A percentile compares a stretch with the other conserved stretches of the same genome.
phyloP scores from a whole-genome alignment of 2,797 vertebrate species.

The Centropyge bicolor region DNA sequence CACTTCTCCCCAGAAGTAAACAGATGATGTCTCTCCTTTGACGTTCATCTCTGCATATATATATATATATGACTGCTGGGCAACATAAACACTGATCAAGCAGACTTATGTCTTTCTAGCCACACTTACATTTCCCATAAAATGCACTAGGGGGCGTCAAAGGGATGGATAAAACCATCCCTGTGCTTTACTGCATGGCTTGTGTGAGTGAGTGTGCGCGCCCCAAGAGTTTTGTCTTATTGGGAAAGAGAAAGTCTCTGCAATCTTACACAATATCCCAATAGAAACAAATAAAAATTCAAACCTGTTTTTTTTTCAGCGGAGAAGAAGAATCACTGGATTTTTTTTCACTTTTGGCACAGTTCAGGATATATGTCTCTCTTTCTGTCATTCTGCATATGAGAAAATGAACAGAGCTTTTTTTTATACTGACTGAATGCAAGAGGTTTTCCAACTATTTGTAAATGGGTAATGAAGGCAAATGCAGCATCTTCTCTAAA shows the following conservation, averaged over 20 bases:
- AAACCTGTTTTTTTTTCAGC: too few species aligned
- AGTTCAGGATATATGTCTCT: neutral
- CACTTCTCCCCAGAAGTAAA: neutral
- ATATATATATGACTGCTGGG: neutral
- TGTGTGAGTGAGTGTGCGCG: neutral
- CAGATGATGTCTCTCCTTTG: slow-evolving; percentile 5
- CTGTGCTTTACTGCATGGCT: neutral
- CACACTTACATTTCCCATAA: slow-evolving; percentile 33
- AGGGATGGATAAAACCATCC: slow-evolving; percentile 36
- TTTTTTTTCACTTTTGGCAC: neutral
- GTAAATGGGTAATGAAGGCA: neutral
- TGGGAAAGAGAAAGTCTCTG: neutral
- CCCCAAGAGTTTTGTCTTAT: slow-evolving; percentile 1
- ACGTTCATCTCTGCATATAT: slow-evolving; percentile 3
- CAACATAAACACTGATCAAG: slow-evolving; percentile 1
- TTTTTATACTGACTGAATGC: neutral
- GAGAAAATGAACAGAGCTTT: neutral
- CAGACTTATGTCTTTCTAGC: neutral
- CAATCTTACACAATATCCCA: neutral
- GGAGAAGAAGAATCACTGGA: neutral
- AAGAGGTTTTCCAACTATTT: slow-evolving; percentile 2
- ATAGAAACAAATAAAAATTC: neutral
- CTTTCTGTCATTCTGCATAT: neutral
- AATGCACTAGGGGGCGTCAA: slow-evolving; percentile 72
- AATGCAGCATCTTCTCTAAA: neutral